Base-by-base conservation (phyloP, 2,888 invertebrate species). In the Parasteatoda lunata region DNA sequence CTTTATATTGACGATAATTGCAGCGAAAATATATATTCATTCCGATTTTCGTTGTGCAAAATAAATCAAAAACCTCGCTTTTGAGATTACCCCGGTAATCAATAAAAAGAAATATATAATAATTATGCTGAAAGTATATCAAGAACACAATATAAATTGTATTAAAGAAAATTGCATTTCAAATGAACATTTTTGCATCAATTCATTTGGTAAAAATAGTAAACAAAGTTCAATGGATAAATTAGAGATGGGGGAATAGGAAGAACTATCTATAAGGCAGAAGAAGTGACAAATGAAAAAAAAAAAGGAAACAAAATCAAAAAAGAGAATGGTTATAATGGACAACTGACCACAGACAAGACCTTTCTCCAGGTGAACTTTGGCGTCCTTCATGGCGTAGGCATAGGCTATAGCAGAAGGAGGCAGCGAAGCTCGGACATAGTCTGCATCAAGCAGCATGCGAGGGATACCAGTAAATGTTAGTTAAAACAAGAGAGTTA, bases 331-430 rank as follows among this genome's bases (percentile, higher is more conserved):
- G 49, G 65, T 30, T 30, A 30, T 30, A 30, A 30, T 30, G 30
- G 30, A 15, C 5, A 15, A 80, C 82, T 85, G 70, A 90, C 90
- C 90, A 82, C 90, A 90, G 71, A 90, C 90, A 69, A 90, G 89
- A 88, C 90, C 90, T 86, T 89, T 90, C 78, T 90, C 89, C 78
- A 90, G 88, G 64, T 90, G 89, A 84, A 90, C 88, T 69, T 88
- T 89, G 85, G 89, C 88, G 78, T 90, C 89, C 88, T 89, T 88
- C 89, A 89, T 89, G 54, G 89, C 88, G 88, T 90, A 89, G 76
- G 89, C 88, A 73, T 89, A 89, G 77, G 89, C 89, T 59, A 89
- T 84, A 68, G 86, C 85, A 81, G 83, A 89, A 89, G 78, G 89
- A 84, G 80, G 89, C 88, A 84, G 84, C 76, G 86, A 81, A 76